Conservation (phyloP, 2,888 invertebrate genomes). For the Scaptomyza reducta region DNA sequence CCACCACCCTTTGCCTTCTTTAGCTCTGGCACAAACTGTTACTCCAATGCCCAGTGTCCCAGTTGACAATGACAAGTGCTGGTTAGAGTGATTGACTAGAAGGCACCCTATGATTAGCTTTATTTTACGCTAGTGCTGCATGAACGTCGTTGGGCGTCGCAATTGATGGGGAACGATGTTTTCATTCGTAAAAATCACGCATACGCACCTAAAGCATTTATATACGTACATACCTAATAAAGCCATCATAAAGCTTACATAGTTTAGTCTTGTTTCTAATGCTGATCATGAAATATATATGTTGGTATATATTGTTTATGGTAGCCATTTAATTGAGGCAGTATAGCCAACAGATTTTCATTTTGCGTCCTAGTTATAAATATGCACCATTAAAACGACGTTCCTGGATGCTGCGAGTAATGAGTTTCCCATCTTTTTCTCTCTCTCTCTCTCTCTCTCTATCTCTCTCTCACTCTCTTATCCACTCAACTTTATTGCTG, state of each 20-base stretch:
- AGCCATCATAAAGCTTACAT: no score
- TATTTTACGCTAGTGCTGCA: no score
- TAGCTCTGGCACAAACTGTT: neutral
- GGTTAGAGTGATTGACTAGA: no score
- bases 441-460: neutral
- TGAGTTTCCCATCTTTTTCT: constrained; percentile 11
- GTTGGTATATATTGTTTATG: neutral
- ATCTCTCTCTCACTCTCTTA: neutral
- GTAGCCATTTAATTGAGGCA: neutral
- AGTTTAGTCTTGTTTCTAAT: neutral
- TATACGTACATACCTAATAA: no score
- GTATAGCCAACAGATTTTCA: neutral
- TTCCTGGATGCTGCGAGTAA: constrained; percentile 8
- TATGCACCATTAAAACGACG: neutral
- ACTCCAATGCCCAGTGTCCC: neutral
- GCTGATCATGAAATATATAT: neutral
- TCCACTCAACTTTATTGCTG: constrained; percentile 54
- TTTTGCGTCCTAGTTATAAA: neutral
- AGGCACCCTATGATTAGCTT: neutral
- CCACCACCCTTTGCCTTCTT: neutral
- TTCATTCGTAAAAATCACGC: neutral
- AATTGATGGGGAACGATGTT: no score
- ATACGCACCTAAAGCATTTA: neutral
- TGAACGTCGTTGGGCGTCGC: no score
- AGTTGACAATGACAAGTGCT: constrained; percentile 8